phyloP scores from a whole-genome alignment of 2,888 invertebrate genomes.

The Dolichopus griseipennis region DNA sequence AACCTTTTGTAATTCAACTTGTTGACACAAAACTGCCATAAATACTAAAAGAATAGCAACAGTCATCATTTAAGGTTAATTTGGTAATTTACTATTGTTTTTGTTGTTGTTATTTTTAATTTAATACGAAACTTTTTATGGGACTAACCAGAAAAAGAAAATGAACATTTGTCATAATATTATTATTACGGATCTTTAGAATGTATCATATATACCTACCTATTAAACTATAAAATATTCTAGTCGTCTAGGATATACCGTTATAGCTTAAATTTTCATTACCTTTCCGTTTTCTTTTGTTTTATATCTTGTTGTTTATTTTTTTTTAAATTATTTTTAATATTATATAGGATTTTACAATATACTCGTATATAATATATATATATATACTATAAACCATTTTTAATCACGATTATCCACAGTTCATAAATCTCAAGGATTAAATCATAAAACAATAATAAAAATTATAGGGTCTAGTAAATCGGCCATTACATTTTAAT shows the following conservation, averaged over 20 bases:
- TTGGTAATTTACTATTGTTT: neutral
- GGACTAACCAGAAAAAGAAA: no score
- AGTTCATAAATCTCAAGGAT: slow-evolving; percentile 6
- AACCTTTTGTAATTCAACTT: neutral
- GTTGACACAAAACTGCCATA: neutral
- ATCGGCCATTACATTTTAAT: neutral
- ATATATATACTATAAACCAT: neutral
- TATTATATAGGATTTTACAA: no score
- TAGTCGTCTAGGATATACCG: no score
- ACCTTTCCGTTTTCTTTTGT: no score
- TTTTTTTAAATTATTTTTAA: no score
- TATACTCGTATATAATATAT: neutral
- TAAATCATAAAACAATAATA: slow-evolving; percentile 6
- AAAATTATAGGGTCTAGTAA: neutral
- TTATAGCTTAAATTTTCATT: no score
- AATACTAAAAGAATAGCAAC: neutral
- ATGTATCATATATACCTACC: no score
- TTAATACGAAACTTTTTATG: neutral
- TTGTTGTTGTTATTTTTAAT: neutral
- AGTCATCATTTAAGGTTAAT: neutral
- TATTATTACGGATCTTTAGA: no score
- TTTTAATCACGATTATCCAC: slow-evolving; percentile 6
- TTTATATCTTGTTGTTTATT: no score
- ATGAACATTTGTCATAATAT: no score
- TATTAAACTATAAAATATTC: no score